Percentiles rank a stretch among this genome's conserved stretches.
These are phyloP conservation scores for Amniataba percoides DNA, from an alignment of 2,797 vertebrate species.

Conservation along the genomic window DNA sequence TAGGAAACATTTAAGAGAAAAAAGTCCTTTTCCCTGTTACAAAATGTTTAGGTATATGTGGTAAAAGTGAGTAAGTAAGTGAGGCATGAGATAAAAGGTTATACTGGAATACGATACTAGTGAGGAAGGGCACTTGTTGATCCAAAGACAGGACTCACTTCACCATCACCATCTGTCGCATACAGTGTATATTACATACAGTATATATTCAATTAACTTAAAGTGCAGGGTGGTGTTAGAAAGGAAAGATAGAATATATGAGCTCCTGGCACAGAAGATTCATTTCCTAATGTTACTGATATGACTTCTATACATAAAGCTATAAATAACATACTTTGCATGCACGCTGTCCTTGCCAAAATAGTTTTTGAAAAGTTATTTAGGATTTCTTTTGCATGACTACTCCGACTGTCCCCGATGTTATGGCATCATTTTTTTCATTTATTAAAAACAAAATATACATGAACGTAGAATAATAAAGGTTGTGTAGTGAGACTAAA, in stretches of 20 bases:
- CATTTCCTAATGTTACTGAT: not conserved
- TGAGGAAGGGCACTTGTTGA: conserved; percentile 23
- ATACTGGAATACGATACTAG: conserved; percentile 16
- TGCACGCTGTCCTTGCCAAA: not conserved
- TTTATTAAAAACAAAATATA: not conserved
- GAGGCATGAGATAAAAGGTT: conserved; percentile 4
- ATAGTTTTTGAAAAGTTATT: not conserved
- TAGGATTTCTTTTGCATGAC: not conserved
- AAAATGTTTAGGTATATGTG: not conserved
- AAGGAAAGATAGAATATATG: not conserved
- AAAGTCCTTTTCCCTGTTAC: not conserved
- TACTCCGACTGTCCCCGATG: not conserved
- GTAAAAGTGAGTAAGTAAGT: not conserved
- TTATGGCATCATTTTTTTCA: not conserved
- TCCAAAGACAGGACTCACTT: conserved; percentile 18
- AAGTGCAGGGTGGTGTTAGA: conserved; percentile 25
- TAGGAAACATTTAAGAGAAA: not conserved
- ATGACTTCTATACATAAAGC: not conserved
- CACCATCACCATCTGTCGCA: conserved; percentile 30
- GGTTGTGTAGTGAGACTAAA: not conserved
- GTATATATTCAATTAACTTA: conserved; percentile 34
- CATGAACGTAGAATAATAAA: not conserved
- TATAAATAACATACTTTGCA: no score
- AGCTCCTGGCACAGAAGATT: not conserved
- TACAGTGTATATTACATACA: conserved; percentile 18